Percentiles rank a stretch among this genome's conserved stretches.
Conservation (phyloP, 2,797 vertebrate species). For the Diplodus sargus region DNA sequence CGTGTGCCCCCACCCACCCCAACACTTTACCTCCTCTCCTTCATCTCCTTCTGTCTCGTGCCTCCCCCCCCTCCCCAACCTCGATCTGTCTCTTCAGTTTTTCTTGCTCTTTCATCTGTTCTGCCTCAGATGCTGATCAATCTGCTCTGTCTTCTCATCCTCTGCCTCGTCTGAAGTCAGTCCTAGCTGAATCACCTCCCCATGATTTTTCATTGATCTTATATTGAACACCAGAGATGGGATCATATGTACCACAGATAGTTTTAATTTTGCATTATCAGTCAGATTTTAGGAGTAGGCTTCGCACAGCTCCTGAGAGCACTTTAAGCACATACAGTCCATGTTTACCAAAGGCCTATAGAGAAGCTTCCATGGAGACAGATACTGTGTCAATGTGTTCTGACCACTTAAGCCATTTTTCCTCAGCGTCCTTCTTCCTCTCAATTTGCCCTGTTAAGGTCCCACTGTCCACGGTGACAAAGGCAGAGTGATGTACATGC, state of each 20-base stretch:
- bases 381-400: constrained; percentile 10
- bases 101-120: constrained; percentile 53
- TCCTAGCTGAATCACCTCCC: not conserved
- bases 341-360: constrained; percentile 23
- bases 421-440: constrained; percentile 3
- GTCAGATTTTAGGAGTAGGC: not conserved
- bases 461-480: constrained; percentile 35
- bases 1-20: not conserved
- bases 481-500: constrained; percentile 44
- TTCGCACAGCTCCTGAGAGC: not conserved
- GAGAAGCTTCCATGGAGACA: constrained; percentile 31
- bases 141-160: constrained; percentile 42
- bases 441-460: constrained; percentile 42
- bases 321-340: not conserved
- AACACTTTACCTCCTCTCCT: not conserved
- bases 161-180: not conserved
- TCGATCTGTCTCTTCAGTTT: constrained; percentile 60
- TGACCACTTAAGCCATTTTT: constrained; percentile 3
- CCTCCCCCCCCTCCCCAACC: constrained; percentile 10
- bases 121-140: constrained; percentile 47
- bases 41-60: not conserved
- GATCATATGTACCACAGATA: not conserved
- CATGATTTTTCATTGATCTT: not conserved
- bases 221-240: not conserved
- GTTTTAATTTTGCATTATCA: not conserved